Percentiles rank a stretch among this genome's conserved stretches.
phyloP scores from a whole-genome alignment of 2,888 invertebrate species.

The Agonopterix subpropinquella region DNA sequence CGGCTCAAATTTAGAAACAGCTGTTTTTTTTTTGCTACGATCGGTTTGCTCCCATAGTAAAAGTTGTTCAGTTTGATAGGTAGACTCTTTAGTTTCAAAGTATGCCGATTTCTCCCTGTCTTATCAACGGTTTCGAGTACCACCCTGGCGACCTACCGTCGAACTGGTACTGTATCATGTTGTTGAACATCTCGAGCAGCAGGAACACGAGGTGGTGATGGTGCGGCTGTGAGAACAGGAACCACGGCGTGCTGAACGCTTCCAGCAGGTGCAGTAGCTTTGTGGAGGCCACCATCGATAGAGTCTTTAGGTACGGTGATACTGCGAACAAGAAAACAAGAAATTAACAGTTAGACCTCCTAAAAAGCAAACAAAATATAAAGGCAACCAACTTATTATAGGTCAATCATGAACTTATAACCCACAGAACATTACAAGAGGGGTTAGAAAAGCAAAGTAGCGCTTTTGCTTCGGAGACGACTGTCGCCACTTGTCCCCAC shows the following conservation, averaged over 20 bases:
- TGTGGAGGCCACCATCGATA: conserved; percentile 99
- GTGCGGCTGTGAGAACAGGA: conserved; percentile 95
- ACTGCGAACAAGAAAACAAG: conserved; percentile 74
- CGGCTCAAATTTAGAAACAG: too few species aligned
- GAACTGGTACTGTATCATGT: conserved; percentile 99
- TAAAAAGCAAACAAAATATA: background rate
- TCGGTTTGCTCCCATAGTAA: too few species aligned
- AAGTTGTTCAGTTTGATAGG: too few species aligned
- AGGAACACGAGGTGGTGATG: conserved; percentile 99
- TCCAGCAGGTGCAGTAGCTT: conserved; percentile 97
- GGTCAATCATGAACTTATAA: too few species aligned
- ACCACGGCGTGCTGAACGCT: conserved; percentile 99
- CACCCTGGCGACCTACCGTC: conserved; percentile 79
- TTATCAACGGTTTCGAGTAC: background rate
- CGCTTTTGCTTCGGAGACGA: too few species aligned
- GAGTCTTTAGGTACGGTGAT: conserved; percentile 98
- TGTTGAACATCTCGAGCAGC: conserved; percentile 98
- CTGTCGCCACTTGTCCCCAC: too few species aligned
- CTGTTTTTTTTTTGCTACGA: too few species aligned
- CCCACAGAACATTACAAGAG: too few species aligned
- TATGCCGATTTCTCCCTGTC: too few species aligned
- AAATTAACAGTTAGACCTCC: background rate
- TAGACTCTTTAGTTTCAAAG: too few species aligned
- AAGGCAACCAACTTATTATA: too few species aligned
- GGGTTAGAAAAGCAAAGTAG: too few species aligned